These are phyloP conservation scores for Sanderia malayensis DNA, from an alignment of 30 jellyfish, hydroid and myxozoan species.

Conservation along the genomic window DNA sequence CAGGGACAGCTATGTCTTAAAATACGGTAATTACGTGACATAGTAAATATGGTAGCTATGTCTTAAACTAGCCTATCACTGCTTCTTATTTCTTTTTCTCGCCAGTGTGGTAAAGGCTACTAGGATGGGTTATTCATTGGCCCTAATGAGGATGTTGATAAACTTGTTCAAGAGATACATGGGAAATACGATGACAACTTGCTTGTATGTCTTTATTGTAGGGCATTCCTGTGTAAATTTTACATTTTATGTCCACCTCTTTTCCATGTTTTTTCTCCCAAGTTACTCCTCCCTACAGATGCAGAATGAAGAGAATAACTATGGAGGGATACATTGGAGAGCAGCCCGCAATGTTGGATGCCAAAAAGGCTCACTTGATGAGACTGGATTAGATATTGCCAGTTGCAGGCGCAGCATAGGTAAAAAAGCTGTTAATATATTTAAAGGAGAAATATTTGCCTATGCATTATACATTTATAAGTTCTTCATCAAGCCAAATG, in stretches of 20 bases:
- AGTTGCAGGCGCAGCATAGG: not conserved
- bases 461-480: not conserved
- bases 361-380: not conserved
- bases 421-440: not conserved
- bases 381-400: not conserved
- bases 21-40: too few species aligned
- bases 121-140: not conserved
- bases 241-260: too few species aligned
- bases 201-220: not conserved
- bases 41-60: too few species aligned
- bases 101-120: not conserved
- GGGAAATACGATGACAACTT: not conserved
- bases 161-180: not conserved
- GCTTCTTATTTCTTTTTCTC: too few species aligned
- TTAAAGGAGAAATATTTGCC: not conserved
- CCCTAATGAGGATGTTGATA: not conserved
- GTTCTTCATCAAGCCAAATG: not conserved
- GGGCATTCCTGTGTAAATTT: too few species aligned
- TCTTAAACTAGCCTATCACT: too few species aligned
- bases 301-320: not conserved
- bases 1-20: too few species aligned
- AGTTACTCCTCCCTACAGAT: too few species aligned
- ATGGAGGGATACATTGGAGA: not conserved
- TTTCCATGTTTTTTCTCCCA: too few species aligned
- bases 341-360: not conserved